A percentile compares a stretch with the other conserved stretches of the same genome.
These are phyloP conservation scores for Drosophila nigromelanica DNA, from an alignment of 1,140 invertebrate genomes.

Conservation along the genomic window DNA sequence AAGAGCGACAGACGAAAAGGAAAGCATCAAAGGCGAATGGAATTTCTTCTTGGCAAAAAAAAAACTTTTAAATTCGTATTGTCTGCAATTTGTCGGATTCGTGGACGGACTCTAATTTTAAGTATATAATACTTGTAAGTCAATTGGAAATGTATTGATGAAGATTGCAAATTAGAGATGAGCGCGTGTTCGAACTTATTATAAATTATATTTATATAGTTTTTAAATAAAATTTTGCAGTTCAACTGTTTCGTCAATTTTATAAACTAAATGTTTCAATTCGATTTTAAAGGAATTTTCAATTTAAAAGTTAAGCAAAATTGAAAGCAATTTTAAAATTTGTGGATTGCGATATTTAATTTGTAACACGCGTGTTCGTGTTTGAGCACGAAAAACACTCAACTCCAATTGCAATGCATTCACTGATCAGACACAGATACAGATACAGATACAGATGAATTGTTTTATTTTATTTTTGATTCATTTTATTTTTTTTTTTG, in stretches of 20 bases:
- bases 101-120: conserved; percentile 69
- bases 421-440: conserved; percentile 16
- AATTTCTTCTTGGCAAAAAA: conserved; percentile 41
- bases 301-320: too few species aligned
- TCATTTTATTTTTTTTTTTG: neutral
- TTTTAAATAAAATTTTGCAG: too few species aligned
- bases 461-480: conserved; percentile 5
- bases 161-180: neutral
- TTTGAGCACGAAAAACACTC: too few species aligned
- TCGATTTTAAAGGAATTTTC: too few species aligned
- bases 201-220: too few species aligned
- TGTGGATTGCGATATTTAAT: too few species aligned
- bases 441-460: conserved; percentile 5
- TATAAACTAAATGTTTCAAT: too few species aligned
- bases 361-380: too few species aligned
- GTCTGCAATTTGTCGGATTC: conserved; percentile 25
- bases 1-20: conserved; percentile 19
- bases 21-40: conserved; percentile 9
- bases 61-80: conserved; percentile 24
- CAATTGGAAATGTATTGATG: conserved; percentile 52
- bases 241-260: too few species aligned
- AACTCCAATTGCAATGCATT: conserved; percentile 3
- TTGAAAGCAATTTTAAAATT: too few species aligned
- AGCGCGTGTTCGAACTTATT: neutral
- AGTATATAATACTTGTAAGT: conserved; percentile 58